Percentiles rank a stretch among this genome's conserved stretches.
These are phyloP conservation scores for Cheumatopsyche charites DNA, from an alignment of 1,140 invertebrate species.

Conservation along the genomic window DNA sequence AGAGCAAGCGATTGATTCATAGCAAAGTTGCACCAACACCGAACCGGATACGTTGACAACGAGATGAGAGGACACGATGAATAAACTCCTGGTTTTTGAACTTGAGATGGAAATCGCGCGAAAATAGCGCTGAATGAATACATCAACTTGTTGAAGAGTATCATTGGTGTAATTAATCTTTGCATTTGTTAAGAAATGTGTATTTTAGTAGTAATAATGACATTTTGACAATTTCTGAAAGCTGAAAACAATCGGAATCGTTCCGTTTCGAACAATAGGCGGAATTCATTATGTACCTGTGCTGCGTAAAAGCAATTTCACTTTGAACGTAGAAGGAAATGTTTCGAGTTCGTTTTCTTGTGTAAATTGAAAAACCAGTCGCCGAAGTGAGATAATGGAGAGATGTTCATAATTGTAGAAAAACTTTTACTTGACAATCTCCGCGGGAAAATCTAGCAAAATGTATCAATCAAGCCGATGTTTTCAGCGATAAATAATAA, in stretches of 20 bases:
- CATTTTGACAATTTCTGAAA: background rate
- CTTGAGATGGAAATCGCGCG: background rate
- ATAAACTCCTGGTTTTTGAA: background rate
- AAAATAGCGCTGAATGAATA: background rate
- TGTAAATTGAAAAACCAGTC: background rate
- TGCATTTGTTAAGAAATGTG: background rate
- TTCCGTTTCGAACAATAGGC: constrained; percentile 9
- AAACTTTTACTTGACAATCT: background rate
- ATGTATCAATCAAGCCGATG: background rate
- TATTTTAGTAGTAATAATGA: background rate
- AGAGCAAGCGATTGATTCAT: constrained; percentile 20
- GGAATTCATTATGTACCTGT: constrained; percentile 1
- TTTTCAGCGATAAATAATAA: background rate
- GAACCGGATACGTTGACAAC: background rate
- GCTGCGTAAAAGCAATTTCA: constrained; percentile 2
- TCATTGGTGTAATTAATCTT: background rate
- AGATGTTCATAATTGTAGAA: background rate
- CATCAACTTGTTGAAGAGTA: background rate
- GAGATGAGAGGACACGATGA: background rate
- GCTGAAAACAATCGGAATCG: background rate
- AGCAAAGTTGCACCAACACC: background rate
- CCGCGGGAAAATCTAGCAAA: background rate
- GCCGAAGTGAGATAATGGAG: background rate
- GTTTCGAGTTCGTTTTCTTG: background rate
- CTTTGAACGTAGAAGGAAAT: background rate